Base-by-base conservation (phyloP, 1,140 invertebrate species). In the Drosophila leontia region DNA sequence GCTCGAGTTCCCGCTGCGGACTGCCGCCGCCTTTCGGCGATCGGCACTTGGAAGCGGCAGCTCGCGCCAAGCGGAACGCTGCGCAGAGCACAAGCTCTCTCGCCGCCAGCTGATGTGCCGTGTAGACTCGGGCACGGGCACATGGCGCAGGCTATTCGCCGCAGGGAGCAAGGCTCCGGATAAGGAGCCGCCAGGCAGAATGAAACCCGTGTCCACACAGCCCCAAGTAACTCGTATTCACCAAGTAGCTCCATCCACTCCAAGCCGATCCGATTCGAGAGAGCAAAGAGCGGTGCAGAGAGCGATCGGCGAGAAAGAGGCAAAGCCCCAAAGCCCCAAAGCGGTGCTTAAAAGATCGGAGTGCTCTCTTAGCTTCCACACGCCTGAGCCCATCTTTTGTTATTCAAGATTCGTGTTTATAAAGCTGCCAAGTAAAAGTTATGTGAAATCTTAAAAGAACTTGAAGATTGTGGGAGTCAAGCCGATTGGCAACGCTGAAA, bases 1-100 rank as follows among this genome's bases (percentile, higher is more conserved):
- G 76, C 76, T 80, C 77, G 77, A 79, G 59, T 74, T 65, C 53
- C 55, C 76, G 68, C 76, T 79, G 37, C 51, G 55, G 67, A 79
- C 77, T 79, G 68, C 65, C n/a, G 26, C 59, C 37, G 37, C 45
- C 62, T 57, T 48, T 53, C 13, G 47, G 29, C 32, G 64, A 68
- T 48, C 60, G 15, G 23, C 64, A 47, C 42, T 67, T 47, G 59
- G 45, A 23, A 51, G 61, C 65, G 19, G 45, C 23, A 29, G 19
- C 60, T 62, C 23, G 48, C 34, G 12, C 56, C 39, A 45, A 26
- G 39, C 68, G 50, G 19, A 42, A 42, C 32, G 50, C 34, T 23
- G 17, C 34, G 17, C 51, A 55, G 12, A 39, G 35, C 53, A 37
- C 13, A 13, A 53, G 32, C 35, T 55, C 51, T 55, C 51, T 55